A percentile compares a stretch with the other conserved stretches of the same genome.
These are phyloP conservation scores for Catocala nupta DNA, from an alignment of 2,888 invertebrate genomes.

Conservation along the genomic window DNA sequence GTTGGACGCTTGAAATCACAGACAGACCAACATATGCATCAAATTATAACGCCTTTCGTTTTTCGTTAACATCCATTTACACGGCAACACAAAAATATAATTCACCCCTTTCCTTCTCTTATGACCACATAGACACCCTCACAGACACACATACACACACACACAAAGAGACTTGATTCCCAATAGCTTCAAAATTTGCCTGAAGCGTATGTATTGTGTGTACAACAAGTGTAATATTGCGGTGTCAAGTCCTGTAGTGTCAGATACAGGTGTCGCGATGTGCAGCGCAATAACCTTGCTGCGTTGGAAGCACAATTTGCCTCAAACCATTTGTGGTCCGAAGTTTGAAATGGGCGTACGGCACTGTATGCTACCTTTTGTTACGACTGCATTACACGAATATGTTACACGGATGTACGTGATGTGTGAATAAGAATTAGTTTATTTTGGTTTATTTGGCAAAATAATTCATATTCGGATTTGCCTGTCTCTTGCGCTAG, in stretches of 20 bases:
- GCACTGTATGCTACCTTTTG: slow-evolving; percentile 22
- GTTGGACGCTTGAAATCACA: too few relatives aligned
- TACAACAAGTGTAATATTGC: slow-evolving; percentile 68
- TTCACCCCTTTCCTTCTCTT: too few relatives aligned
- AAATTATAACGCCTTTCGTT: too few relatives aligned
- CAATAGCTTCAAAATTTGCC: background rate
- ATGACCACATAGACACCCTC: too few relatives aligned
- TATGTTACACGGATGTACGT: slow-evolving; percentile 15
- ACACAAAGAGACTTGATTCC: background rate
- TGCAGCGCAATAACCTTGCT: slow-evolving; percentile 67
- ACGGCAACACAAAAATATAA: too few relatives aligned
- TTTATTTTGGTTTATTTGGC: slow-evolving; percentile 3
- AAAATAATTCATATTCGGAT: too few relatives aligned
- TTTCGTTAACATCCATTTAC: too few relatives aligned
- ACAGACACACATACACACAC: too few relatives aligned
- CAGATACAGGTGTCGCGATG: slow-evolving; percentile 75
- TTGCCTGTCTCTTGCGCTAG: too few relatives aligned
- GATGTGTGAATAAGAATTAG: slow-evolving; percentile 7
- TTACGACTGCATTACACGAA: slow-evolving; percentile 22
- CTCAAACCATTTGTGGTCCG: slow-evolving; percentile 61
- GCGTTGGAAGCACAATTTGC: slow-evolving; percentile 57
- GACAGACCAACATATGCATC: too few relatives aligned
- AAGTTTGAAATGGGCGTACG: slow-evolving; percentile 45
- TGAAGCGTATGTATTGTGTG: slow-evolving; percentile 35
- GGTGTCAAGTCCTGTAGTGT: slow-evolving; percentile 62